phyloP scores from a whole-genome alignment of 2,888 invertebrate species.

The Drosophila siamana region DNA sequence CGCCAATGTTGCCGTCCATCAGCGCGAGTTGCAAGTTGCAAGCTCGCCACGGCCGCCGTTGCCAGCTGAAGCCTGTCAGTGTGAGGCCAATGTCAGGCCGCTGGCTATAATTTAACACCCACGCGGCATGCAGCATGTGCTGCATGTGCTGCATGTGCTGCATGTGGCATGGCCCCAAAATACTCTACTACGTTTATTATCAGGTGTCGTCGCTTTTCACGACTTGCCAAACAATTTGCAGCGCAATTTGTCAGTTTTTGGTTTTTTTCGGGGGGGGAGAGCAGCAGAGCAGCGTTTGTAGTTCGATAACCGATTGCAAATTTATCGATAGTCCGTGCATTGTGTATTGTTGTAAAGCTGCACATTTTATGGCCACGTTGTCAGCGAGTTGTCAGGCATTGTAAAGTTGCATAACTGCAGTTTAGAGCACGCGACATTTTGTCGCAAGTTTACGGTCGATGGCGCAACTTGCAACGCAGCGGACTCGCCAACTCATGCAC shows the following conservation, averaged over 20 bases:
- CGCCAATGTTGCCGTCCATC: constrained; percentile 63
- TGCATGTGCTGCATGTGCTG: constrained; percentile 18
- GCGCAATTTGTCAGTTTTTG: constrained; percentile 25
- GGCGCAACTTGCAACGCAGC: constrained; percentile 38
- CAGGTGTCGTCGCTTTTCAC: constrained; percentile 67
- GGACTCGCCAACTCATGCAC: background rate
- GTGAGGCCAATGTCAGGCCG: constrained; percentile 45
- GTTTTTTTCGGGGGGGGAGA: no score
- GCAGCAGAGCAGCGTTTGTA: background rate
- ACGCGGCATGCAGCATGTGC: constrained; percentile 49
- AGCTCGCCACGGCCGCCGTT: constrained; percentile 14
- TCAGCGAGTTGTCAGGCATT: constrained; percentile 75
- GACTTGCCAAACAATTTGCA: constrained; percentile 38
- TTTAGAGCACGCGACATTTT: constrained; percentile 81
- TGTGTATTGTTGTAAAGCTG: constrained; percentile 62
- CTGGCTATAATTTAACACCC: constrained; percentile 77
- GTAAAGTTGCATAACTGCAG: constrained; percentile 80
- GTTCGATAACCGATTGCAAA: background rate
- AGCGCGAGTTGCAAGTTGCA: constrained; percentile 22
- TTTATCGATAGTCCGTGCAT: background rate
- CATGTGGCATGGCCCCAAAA: constrained; percentile 40
- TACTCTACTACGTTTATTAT: constrained; percentile 63
- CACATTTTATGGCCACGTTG: constrained; percentile 61
- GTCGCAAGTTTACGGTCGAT: constrained; percentile 77
- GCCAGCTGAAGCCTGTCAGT: constrained; percentile 50